Percentiles rank a stretch among this genome's conserved stretches.
Evolutionary conservation across 1,140 invertebrate genomes (phyloP).

Genomic region (Pinna nobilis): DNA sequence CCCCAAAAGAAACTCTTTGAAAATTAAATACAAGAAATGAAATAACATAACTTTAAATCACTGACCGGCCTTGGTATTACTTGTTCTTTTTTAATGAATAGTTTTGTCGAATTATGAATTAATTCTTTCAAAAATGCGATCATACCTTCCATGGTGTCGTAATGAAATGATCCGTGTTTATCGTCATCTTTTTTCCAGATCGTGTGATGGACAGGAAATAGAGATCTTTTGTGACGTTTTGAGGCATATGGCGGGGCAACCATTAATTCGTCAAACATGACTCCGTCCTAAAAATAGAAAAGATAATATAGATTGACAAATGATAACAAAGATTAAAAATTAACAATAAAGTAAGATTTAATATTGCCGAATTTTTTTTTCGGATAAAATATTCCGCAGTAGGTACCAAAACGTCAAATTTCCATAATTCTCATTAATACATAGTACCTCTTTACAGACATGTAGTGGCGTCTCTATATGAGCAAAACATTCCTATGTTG

Average conservation of each 20-base stretch:
- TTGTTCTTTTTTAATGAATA: no score
- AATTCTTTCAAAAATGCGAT: no score
- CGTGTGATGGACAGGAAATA: conserved; percentile 43
- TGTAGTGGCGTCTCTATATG: no score
- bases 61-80: no score
- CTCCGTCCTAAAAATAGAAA: conserved; percentile 51
- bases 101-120: no score
- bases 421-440: no score
- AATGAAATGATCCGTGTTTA: conserved; percentile 23
- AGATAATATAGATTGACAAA: neutral
- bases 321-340: neutral
- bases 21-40: no score
- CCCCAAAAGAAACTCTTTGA: no score
- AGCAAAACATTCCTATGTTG: no score
- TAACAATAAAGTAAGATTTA: neutral
- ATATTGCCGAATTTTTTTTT: neutral
- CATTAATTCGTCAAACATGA: conserved; percentile 56
- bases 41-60: no score
- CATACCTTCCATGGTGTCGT: conserved; percentile 40
- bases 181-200: conserved; percentile 49
- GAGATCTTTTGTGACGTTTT: conserved; percentile 50
- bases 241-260: conserved; percentile 53
- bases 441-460: no score
- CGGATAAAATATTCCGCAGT: neutral
- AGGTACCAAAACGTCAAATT: neutral